These are phyloP conservation scores for Pelagia noctiluca DNA, from an alignment of 30 jellyfish, hydroid and myxozoan species.

Conservation along the genomic window DNA sequence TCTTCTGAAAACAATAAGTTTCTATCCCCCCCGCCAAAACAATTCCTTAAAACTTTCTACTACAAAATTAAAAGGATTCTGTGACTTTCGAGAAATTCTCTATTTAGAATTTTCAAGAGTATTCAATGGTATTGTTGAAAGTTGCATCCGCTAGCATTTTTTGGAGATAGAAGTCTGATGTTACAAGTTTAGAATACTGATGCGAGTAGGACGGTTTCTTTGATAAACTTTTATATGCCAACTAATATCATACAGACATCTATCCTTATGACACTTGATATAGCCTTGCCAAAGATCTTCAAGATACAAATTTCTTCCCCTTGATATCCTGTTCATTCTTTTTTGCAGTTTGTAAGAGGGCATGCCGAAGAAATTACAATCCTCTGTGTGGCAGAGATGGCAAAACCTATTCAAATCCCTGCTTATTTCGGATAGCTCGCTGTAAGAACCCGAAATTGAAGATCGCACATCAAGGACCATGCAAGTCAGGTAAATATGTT, in stretches of 20 bases:
- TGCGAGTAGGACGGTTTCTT: not conserved
- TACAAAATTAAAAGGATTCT: too few relatives aligned
- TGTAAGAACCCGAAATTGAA: not conserved
- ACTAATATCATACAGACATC: not conserved
- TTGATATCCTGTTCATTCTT: not conserved
- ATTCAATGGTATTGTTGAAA: too few relatives aligned
- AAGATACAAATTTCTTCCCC: not conserved
- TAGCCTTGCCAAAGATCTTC: not conserved
- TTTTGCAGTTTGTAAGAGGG: not conserved
- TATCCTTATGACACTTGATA: not conserved
- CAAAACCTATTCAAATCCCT: not conserved
- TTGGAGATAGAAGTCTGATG: not conserved
- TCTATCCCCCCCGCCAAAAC: not conserved
- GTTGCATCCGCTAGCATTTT: too few relatives aligned
- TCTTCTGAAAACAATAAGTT: too few relatives aligned
- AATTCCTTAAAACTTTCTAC: not conserved
- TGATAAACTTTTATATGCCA: too few relatives aligned
- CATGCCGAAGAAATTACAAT: not conserved
- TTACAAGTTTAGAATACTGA: not conserved
- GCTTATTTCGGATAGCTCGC: not conserved
- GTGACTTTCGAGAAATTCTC: too few relatives aligned
- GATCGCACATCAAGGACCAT: not conserved
- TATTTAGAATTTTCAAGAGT: too few relatives aligned
- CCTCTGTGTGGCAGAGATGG: not conserved
- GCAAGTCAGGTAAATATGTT: not conserved